Percentiles rank a stretch among this genome's conserved stretches.
Conservation (phyloP, 2,113 vertebrate species). For the Chionodraco myersi region DNA sequence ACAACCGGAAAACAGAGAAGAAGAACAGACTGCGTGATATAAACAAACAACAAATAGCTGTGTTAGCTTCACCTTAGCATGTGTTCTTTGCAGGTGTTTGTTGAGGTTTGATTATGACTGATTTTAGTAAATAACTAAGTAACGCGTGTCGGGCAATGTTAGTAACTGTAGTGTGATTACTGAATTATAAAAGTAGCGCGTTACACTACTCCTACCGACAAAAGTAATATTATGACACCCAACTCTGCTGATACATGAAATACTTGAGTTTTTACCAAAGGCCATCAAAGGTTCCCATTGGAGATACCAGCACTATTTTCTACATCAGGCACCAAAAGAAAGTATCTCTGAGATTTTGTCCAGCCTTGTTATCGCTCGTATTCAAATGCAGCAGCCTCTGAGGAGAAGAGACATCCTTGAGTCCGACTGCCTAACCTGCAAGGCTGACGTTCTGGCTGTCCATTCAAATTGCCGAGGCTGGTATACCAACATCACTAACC, state of each 20-base stretch:
- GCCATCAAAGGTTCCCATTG: constrained; percentile 2
- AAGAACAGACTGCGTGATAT: no score
- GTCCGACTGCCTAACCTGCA: constrained; percentile 39
- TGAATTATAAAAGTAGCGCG: no score
- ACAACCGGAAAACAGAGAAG: no score
- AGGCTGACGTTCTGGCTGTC: constrained; percentile 41
- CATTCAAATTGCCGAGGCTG: constrained; percentile 29
- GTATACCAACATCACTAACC: constrained; percentile 21
- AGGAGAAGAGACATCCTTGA: constrained; percentile 51
- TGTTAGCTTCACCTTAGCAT: no score
- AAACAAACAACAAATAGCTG: no score
- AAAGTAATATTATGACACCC: no score
- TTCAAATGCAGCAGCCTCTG: constrained; percentile 44
- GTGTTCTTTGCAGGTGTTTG: no score
- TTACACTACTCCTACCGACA: no score
- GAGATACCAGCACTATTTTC: neutral
- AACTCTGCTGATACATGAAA: neutral
- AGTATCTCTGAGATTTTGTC: constrained; percentile 29
- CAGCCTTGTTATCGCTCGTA: constrained; percentile 34
- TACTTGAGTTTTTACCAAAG: neutral
- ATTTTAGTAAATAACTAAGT: no score
- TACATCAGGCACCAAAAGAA: constrained; percentile 19
- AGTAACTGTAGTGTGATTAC: no score
- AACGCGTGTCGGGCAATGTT: no score
- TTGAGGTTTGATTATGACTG: no score